Conservation (phyloP, 2,113 vertebrate genomes). For the Takifugu flavidus region DNA sequence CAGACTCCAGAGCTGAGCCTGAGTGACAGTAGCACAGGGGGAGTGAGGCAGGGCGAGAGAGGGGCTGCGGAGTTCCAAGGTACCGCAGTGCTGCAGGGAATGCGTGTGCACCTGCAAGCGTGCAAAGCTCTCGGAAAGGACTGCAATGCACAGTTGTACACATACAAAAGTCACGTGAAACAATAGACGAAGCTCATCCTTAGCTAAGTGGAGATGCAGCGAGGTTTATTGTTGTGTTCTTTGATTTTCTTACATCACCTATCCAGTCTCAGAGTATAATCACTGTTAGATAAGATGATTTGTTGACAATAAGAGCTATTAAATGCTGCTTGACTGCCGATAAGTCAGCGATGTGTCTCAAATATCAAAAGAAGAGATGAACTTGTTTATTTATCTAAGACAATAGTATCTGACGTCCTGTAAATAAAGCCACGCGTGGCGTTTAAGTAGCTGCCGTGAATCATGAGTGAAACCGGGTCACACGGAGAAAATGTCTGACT, state of each 20-base stretch:
- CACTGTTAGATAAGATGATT: conserved; percentile 26
- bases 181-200: conserved; percentile 37
- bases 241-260: conserved; percentile 51
- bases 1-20: conserved; percentile 40
- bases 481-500: conserved; percentile 39
- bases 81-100: conserved; percentile 67
- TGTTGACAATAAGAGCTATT: conserved; percentile 28
- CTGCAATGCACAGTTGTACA: conserved; percentile 55
- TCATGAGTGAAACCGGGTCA: conserved; percentile 51
- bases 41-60: conserved; percentile 32
- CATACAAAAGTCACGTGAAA: conserved; percentile 21
- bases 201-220: conserved; percentile 24
- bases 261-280: conserved; percentile 32
- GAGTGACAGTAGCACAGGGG: conserved; percentile 39
- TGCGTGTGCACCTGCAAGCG: conserved; percentile 55
- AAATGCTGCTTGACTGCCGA: conserved; percentile 10
- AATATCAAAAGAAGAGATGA: conserved; percentile 47
- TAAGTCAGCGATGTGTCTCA: background rate
- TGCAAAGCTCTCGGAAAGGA: conserved; percentile 44
- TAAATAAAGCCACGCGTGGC: conserved; percentile 43
- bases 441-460: conserved; percentile 35
- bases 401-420: conserved; percentile 43
- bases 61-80: conserved; percentile 52
- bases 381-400: conserved; percentile 55
- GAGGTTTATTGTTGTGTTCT: conserved; percentile 29